Conservation (phyloP, 2,888 invertebrate genomes). For the Drosophila antonietae region DNA sequence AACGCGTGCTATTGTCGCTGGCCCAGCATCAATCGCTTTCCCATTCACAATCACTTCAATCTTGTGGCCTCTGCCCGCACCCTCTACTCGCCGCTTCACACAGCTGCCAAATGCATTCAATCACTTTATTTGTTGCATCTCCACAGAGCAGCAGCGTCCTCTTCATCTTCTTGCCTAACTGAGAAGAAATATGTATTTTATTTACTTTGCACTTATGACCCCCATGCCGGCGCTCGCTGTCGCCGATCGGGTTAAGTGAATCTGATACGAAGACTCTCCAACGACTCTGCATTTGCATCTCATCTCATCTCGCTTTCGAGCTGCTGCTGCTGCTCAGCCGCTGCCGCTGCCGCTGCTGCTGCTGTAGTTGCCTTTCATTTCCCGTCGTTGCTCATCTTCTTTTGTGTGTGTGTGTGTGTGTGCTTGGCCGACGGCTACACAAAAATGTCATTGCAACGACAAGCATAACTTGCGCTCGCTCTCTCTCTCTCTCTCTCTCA, state of each 20-base stretch:
- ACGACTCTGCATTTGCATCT: slow-evolving; percentile 55
- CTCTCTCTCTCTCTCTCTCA: neutral
- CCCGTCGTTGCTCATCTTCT: slow-evolving; percentile 32
- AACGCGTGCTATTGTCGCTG: slow-evolving; percentile 74
- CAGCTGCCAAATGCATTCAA: slow-evolving; percentile 68
- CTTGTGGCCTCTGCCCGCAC: neutral
- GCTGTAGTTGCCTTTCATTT: slow-evolving; percentile 53
- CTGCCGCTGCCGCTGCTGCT: slow-evolving; percentile 5
- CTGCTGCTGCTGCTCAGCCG: slow-evolving; percentile 8
- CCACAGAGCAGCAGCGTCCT: slow-evolving; percentile 15
- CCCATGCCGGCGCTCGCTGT: slow-evolving; percentile 58
- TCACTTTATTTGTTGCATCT: slow-evolving; percentile 72
- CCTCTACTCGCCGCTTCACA: slow-evolving; percentile 15
- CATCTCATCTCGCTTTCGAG: slow-evolving; percentile 9
- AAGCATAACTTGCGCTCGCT: slow-evolving; percentile 29
- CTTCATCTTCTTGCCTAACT: slow-evolving; percentile 36
- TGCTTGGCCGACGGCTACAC: slow-evolving; percentile 40
- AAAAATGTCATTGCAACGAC: slow-evolving; percentile 60
- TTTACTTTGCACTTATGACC: slow-evolving; percentile 80
- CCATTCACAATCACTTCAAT: slow-evolving; percentile 24
- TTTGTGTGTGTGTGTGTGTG: slow-evolving; percentile 33
- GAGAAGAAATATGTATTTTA: slow-evolving; percentile 72
- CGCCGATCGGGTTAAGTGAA: slow-evolving; percentile 77
- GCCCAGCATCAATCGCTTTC: slow-evolving; percentile 27
- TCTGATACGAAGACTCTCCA: slow-evolving; percentile 61